phyloP scores from a whole-genome alignment of 2,113 vertebrate genomes.

The Prochilodus magdalenae region DNA sequence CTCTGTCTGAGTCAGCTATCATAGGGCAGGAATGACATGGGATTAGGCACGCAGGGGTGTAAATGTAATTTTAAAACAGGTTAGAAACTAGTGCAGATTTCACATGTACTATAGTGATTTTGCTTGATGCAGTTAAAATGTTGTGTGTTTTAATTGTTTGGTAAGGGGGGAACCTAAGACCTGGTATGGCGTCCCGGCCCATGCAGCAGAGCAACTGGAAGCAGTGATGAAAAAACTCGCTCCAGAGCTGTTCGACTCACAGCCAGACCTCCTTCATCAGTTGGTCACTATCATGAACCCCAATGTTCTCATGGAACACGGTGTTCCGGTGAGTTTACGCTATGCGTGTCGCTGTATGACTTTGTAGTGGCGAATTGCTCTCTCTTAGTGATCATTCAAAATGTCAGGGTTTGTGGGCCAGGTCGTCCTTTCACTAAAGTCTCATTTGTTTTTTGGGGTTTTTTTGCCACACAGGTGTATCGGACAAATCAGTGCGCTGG shows the following conservation, averaged over 20 bases:
- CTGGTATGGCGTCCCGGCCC: slow-evolving; percentile 96
- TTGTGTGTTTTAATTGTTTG: not conserved
- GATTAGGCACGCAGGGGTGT: too few relatives aligned
- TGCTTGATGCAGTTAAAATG: not conserved
- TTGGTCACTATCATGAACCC: slow-evolving; percentile 99
- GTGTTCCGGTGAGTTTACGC: slow-evolving; percentile 87
- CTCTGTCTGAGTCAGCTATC: too few relatives aligned
- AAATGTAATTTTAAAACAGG: too few relatives aligned
- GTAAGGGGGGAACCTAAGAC: slow-evolving; percentile 97
- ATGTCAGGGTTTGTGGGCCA: not conserved
- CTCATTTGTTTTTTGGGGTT: not conserved
- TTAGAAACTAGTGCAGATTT: too few relatives aligned
- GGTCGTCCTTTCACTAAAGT: not conserved
- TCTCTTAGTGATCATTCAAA: not conserved
- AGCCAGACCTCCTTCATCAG: slow-evolving; percentile 96
- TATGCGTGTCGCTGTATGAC: not conserved
- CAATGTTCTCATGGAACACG: slow-evolving; percentile 96
- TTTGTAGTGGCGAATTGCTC: not conserved
- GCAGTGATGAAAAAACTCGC: slow-evolving; percentile 96
- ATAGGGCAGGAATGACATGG: too few relatives aligned
- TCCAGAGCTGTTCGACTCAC: slow-evolving; percentile 95
- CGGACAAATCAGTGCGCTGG: slow-evolving; percentile 98
- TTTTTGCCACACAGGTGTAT: slow-evolving; percentile 82
- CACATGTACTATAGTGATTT: not conserved
- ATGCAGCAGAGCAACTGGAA: slow-evolving; percentile 94